Evolutionary conservation across 2,888 invertebrate species (phyloP), one percentile per base, ranked within the genome.

Genomic region (Caenorhabditis drosophilae): DNA sequence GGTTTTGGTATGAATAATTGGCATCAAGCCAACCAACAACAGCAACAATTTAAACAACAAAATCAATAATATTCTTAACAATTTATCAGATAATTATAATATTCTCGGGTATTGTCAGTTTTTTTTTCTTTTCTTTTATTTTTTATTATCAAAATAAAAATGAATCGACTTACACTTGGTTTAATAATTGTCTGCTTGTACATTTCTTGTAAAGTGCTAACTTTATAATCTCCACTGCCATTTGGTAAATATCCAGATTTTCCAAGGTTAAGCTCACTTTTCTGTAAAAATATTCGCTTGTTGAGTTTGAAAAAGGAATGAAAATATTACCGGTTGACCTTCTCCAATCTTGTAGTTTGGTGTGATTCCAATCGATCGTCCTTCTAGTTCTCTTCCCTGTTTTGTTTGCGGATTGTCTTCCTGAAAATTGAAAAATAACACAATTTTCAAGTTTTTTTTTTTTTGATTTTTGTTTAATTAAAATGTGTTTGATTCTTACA

Each of bases 181-280:
- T 83, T 84, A 60, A 83, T 83, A 34, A 84, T 70, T 11, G 79
- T 80, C 74, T 81, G 78, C 26, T 79, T 78, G 63, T 80, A 84
- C 47, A 76, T 74, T 41, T 83, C 83, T 46, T 79, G 77, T 4
- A 62, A 58, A 51, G 52, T 71, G 31, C 67, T 80, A 52, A 78
- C 76, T 64, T 79, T 81, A 64, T 82, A 82, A 56, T 82, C 82
- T n/a, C 77, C 78, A 23, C 62, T 57, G 25, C 67, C 75, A 40
- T 72, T 73, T 16, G 77, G 76, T 27, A 77, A 47, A 45, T 58
- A 60, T 38, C 78, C 75, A 34, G 66, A 61, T 35, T 64, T 57
- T 11, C 76, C 77, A 1, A 77, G 55, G n/a, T 63, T 64, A 20
- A 70, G 34, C 44, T 75, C 73, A 12, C 58, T 64, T 1, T 58